phyloP scores from a whole-genome alignment of 2,113 vertebrate species.

The Mastomys natalensis region DNA sequence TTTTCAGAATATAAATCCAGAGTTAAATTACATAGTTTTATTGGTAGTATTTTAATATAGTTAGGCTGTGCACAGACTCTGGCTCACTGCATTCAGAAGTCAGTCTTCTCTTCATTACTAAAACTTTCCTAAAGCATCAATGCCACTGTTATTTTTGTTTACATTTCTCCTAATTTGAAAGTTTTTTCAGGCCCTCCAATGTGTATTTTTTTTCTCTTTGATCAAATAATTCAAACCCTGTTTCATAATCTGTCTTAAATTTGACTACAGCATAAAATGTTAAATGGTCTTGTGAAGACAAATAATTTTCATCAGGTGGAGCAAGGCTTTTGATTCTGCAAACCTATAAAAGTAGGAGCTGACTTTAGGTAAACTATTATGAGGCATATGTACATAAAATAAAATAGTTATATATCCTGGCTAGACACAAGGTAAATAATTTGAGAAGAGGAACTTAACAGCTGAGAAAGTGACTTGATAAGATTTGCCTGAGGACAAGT shows the following conservation, averaged over 20 bases:
- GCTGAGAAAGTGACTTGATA: neutral
- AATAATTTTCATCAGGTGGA: neutral
- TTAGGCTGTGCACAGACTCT: neutral
- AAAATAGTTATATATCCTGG: neutral
- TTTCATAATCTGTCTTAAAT: neutral
- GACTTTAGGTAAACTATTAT: neutral
- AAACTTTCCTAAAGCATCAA: neutral
- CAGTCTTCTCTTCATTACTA: neutral
- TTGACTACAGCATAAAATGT: neutral
- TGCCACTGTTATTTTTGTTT: neutral
- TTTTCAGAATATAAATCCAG: neutral
- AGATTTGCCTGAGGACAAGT: neutral
- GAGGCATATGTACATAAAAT: neutral
- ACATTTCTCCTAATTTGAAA: neutral
- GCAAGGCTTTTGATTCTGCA: neutral
- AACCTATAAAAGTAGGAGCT: neutral
- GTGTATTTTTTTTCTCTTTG: neutral
- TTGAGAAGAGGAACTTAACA: neutral
- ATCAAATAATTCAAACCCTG: neutral
- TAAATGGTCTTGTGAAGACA: neutral
- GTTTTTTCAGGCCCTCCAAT: neutral
- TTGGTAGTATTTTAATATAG: neutral
- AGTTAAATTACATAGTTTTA: neutral
- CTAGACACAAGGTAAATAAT: neutral
- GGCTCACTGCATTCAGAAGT: neutral